These are phyloP conservation scores for Plebejus anna DNA, from an alignment of 2,888 invertebrate genomes.

Conservation along the genomic window DNA sequence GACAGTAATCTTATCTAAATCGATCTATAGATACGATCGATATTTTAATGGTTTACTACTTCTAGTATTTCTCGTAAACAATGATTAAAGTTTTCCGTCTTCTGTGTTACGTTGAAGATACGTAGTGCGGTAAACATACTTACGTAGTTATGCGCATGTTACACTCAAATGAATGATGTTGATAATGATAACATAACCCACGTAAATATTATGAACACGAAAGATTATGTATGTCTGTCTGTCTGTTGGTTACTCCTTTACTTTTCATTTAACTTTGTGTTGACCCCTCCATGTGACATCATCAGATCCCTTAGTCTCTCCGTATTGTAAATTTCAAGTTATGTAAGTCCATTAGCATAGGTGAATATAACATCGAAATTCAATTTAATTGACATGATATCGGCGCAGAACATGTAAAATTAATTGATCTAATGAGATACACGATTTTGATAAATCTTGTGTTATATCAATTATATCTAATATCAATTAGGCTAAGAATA, in stretches of 20 bases:
- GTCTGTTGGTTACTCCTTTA: no score
- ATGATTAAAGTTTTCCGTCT: neutral
- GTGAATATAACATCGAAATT: neutral
- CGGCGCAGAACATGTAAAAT: neutral
- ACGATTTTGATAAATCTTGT: neutral
- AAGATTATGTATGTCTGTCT: no score
- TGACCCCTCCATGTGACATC: no score
- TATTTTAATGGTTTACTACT: neutral
- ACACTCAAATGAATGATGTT: neutral
- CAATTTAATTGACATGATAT: neutral
- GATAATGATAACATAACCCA: no score
- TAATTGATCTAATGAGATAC: neutral
- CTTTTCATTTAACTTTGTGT: no score
- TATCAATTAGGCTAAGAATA: no score
- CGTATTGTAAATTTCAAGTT: no score
- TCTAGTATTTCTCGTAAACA: neutral
- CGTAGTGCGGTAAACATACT: neutral
- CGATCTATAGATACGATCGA: neutral
- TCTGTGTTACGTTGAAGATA: neutral
- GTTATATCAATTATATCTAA: no score
- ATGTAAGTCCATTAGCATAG: neutral
- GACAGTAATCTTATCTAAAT: conserved; percentile 6
- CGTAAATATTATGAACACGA: no score
- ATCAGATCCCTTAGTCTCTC: no score
- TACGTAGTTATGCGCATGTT: neutral